Evolutionary conservation across 2,113 vertebrate species (phyloP).

Genomic region (Cheirogaleus medius): DNA sequence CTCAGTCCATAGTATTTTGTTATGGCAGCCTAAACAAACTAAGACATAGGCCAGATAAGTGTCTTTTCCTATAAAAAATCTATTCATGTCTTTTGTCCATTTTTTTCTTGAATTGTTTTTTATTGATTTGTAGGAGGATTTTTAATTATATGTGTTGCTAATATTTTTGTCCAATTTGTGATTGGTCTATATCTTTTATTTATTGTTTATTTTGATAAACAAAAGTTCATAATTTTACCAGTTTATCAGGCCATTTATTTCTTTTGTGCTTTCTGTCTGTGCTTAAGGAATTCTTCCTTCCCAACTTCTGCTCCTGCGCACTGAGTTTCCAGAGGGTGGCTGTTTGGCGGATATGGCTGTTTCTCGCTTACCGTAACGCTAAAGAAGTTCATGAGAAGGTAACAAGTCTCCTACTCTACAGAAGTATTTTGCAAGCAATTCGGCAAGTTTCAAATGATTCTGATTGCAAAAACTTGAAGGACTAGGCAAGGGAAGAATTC

Average conservation of each 20-base stretch:
- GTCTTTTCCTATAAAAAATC: not conserved
- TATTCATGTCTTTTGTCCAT: not conserved
- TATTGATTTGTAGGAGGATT: not conserved
- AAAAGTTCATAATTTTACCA: not conserved
- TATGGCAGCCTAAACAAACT: not conserved
- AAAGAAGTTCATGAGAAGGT: slow-evolving; percentile 93
- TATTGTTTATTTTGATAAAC: not conserved
- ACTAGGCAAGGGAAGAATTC: slow-evolving; percentile 95
- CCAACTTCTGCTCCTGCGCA: slow-evolving; percentile 60
- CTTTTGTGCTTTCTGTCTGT: not conserved
- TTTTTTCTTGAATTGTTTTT: not conserved
- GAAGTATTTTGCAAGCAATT: slow-evolving; percentile 89
- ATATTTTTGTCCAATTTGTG: not conserved
- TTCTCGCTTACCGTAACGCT: slow-evolving; percentile 87
- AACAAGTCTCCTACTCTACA: slow-evolving; percentile 92
- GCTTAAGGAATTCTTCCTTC: not conserved
- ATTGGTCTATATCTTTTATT: not conserved
- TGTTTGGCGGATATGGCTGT: slow-evolving; percentile 47
- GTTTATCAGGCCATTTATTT: not conserved
- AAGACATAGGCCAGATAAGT: not conserved
- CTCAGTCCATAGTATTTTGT: not conserved
- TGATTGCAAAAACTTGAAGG: slow-evolving; percentile 88
- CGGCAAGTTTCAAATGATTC: slow-evolving; percentile 86
- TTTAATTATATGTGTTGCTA: not conserved
- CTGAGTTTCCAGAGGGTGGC: accelerated